Evolutionary conservation across 2,113 vertebrate species (phyloP), one percentile per base, ranked within the genome.

Genomic region (Marcusenius ussheri): DNA sequence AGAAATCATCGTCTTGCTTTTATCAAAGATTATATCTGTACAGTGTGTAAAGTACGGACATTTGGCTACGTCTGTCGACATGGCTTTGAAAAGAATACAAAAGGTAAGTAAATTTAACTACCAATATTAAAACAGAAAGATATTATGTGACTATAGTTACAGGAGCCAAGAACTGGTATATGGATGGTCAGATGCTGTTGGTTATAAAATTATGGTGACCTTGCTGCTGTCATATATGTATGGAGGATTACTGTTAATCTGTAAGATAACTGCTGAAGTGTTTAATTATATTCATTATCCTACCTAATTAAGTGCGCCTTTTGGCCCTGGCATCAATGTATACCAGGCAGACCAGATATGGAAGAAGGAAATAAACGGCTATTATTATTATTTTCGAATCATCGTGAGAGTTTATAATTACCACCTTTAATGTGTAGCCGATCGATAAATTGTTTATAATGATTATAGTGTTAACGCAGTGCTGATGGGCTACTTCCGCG

Each of bases 1-100:
- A 66, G 92, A 87, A 88, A 47, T 74, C 88, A 47, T 62, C 39
- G 53, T 39, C 31, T 17, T 84, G 35, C 35, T 35, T 85, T 84
- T 56, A 27, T 49, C 35, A 24, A 84, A 84, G 39, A 56, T n/a
- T 47, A 24, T 56, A 35, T 27, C 47, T 87, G 24, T 35, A 15
- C 2, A 5, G n/a, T 87, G 47, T 53, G 56, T 87, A 87, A 56
- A 85, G 35, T 27, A 47, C 35, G 31, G n/a, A 10, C 74, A 89
- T 89, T 56, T 31, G 42, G 6, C 7, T 3, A 13, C 0, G 0
- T 6, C 88, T 15, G 46, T 89, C 24, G 46, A 19, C 90, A 96
- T 96, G 95, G 94, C 95, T 91, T 90, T 95, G 90, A 96, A 95
- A 90, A 95, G 95, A 94, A 95, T 96, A 94, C 91, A 93, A 46